These are phyloP conservation scores for Lepus timidus DNA, from an alignment of 2,113 vertebrate species.

Conservation along the genomic window DNA sequence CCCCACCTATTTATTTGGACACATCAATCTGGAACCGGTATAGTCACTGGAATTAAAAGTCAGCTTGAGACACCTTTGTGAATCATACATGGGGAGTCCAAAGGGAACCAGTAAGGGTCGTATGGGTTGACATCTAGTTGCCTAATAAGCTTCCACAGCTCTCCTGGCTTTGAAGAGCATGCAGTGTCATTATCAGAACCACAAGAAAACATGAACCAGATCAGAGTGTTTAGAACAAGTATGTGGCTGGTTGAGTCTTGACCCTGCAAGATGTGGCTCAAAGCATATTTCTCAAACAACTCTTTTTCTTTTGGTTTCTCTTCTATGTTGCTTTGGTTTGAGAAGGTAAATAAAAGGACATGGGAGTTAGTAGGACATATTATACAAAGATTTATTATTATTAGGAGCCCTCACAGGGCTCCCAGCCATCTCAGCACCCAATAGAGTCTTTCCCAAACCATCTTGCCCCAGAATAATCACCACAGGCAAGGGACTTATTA, in stretches of 20 bases:
- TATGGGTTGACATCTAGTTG: not conserved
- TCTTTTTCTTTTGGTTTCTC: not conserved
- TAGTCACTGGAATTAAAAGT: conserved; percentile 28
- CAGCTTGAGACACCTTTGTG: conserved; percentile 36
- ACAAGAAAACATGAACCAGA: conserved; percentile 58
- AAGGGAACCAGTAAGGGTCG: conserved; percentile 45
- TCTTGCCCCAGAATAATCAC: not conserved
- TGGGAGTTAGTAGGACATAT: not conserved
- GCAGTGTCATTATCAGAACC: conserved; percentile 52
- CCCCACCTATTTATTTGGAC: conserved; percentile 57
- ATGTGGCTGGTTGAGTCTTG: conserved; percentile 28
- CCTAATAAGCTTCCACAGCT: not conserved
- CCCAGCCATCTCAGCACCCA: fast-evolving
- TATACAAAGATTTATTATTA: not conserved
- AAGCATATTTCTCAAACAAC: not conserved
- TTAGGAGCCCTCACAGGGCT: not conserved
- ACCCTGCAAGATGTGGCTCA: conserved; percentile 28
- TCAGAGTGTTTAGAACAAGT: conserved; percentile 76
- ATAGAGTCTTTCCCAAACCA: not conserved
- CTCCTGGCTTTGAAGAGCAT: conserved; percentile 62
- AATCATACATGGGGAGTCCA: conserved; percentile 32
- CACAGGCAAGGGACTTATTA: not conserved
- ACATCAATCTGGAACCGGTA: conserved; percentile 40
- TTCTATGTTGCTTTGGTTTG: conserved; percentile 37
- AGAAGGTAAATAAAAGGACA: not conserved